phyloP scores from a whole-genome alignment of 2,113 vertebrate species.

The Rhagologus leucostigma region DNA sequence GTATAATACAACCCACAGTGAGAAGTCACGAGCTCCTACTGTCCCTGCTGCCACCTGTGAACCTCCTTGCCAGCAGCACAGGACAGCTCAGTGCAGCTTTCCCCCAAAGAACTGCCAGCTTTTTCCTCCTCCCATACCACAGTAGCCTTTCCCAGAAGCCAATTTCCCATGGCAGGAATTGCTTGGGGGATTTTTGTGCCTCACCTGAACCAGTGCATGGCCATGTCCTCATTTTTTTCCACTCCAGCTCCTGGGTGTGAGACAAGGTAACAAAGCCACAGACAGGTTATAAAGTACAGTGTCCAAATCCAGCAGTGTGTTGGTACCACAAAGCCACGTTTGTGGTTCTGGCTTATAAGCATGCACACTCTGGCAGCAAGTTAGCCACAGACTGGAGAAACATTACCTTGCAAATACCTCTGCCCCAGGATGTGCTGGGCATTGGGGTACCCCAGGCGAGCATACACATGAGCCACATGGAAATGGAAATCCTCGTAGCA shows the following conservation, averaged over 20 bases:
- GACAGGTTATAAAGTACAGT: not conserved
- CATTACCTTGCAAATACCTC: slow-evolving; percentile 70
- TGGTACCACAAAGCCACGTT: rapidly evolving
- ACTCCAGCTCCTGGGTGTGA: slow-evolving; percentile 59
- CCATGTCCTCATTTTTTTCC: slow-evolving; percentile 52
- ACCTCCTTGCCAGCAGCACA: not conserved
- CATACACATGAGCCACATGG: slow-evolving; percentile 50
- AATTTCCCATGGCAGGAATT: not conserved
- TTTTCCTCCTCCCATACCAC: not conserved
- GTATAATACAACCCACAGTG: not conserved
- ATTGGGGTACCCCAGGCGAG: slow-evolving; percentile 35
- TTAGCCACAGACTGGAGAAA: not conserved
- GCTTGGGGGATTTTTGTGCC: not conserved
- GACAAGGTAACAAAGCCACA: not conserved
- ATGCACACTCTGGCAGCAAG: rapidly evolving
- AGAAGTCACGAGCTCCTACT: not conserved
- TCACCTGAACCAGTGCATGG: slow-evolving; percentile 72
- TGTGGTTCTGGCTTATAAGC: not conserved
- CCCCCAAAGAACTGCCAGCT: not conserved
- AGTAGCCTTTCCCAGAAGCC: not conserved
- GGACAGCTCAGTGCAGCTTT: not conserved
- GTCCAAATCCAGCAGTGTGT: not conserved
- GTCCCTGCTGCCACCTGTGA: not conserved
- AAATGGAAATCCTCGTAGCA: slow-evolving; percentile 64
- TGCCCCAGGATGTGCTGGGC: slow-evolving; percentile 68